A percentile compares a stretch with the other conserved stretches of the same genome.
phyloP scores from a whole-genome alignment of 2,888 invertebrate species.

The Pseudanteris insignis region DNA sequence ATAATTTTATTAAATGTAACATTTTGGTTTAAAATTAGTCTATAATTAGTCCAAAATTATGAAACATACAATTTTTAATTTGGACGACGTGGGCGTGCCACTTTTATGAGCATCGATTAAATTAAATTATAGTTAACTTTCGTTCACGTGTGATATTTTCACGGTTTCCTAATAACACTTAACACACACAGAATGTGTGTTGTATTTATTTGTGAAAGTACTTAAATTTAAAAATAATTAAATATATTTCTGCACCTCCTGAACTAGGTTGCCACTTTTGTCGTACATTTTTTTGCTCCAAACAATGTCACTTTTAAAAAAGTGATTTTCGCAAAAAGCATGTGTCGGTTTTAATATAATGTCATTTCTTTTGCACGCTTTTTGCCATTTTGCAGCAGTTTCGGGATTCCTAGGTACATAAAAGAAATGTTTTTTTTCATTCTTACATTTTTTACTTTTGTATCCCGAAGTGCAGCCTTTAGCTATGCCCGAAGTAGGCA shows the following conservation, averaged over 20 bases:
- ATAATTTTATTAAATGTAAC: no score
- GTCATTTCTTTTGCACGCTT: slow-evolving; percentile 5
- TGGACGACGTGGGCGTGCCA: no score
- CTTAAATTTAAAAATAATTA: neutral
- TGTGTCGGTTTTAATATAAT: slow-evolving; percentile 5
- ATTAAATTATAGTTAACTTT: no score
- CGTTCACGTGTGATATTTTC: no score
- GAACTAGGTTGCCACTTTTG: neutral
- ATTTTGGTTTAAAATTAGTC: no score
- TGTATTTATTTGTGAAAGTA: neutral
- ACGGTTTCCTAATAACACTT: no score
- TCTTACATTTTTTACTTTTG: neutral
- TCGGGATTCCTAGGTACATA: slow-evolving; percentile 1
- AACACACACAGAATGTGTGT: no score
- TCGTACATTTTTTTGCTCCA: neutral
- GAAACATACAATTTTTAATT: no score
- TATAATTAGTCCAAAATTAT: no score
- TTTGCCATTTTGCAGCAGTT: slow-evolving; percentile 5
- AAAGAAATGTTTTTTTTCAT: slow-evolving; percentile 7
- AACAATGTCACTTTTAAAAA: slow-evolving; percentile 4
- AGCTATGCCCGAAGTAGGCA: neutral
- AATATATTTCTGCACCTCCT: neutral
- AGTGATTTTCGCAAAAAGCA: slow-evolving; percentile 13
- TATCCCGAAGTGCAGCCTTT: slow-evolving; percentile 2
- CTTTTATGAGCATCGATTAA: no score